Base-by-base conservation (phyloP, 2,797 vertebrate species). In the Tachyglossus aculeatus region DNA sequence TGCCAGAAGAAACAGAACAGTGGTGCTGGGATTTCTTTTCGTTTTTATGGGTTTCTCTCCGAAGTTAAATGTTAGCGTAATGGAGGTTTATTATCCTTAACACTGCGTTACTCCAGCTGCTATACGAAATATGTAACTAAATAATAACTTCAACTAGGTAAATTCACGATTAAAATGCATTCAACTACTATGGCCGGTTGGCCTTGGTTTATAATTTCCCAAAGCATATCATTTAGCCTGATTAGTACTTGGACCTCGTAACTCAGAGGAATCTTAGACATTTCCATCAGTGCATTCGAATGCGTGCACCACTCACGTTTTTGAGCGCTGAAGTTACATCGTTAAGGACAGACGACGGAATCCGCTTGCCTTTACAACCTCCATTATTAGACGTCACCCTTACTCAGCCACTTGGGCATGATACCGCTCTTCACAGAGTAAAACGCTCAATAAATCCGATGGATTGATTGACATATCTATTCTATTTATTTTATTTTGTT, bases 281-380 rank as follows among this genome's bases (percentile, higher is more conserved):
- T 65, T 82, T 86, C 86, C 91, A 87, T 81, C 77, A 84, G 48
- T 78, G 37, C 66, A 68, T 74, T 86, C 33, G 76, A 15, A 58
- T 84, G 77, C 79, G 71, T 86, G 64, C 16, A 66, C 38, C n/a
- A 25, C 80, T 88, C 62, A 27, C 62, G 43, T 64, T 85, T 70
- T 83, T 78, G 69, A 18, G 34, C 82, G 60, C 44, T 80, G 85
- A 84, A 89, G 82, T 86, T 59, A 75, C 72, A 86, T 43, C 83
- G 88, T 86, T 84, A 87, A 67, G 81, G 54, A 41, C 67, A 77
- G 39, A 68, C n/a, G 74, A 61, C 80, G 66, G 82, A 87, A 77
- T 83, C 80, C 72, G 80, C 90, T 84, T 84, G 79, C 86, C 11
- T n/a, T n/a, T n/a, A n/a, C n/a, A n/a, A n/a, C n/a, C n/a, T n/a